Evolutionary conservation across 2,797 vertebrate genomes (phyloP).

Genomic region (Anomalospiza imberbis): DNA sequence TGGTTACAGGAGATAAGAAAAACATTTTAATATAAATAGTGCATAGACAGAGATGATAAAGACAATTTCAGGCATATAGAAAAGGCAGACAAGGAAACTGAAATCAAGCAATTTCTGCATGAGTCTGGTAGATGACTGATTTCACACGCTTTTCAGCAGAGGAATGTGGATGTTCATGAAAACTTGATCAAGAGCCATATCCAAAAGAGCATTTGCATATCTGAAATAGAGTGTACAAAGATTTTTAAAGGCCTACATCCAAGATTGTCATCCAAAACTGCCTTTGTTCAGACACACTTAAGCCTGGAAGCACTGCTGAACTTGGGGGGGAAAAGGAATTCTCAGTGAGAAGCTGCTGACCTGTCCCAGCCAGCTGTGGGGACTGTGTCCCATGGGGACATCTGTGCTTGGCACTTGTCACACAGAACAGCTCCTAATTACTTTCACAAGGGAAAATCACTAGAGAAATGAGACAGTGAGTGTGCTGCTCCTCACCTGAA

Average conservation of each 20-base stretch:
- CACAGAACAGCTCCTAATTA: not conserved
- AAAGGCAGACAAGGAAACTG: conserved; percentile 34
- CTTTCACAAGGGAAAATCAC: not conserved
- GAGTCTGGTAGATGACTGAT: conserved; percentile 54
- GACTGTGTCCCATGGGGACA: not conserved
- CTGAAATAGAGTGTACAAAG: conserved; percentile 44
- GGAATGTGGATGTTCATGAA: conserved; percentile 51
- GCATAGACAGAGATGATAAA: conserved; percentile 47
- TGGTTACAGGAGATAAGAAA: conserved; percentile 53
- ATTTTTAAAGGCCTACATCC: conserved; percentile 53
- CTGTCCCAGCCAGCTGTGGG: not conserved
- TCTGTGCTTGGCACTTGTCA: not conserved
- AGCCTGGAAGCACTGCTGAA: not conserved
- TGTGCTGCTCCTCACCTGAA: not conserved
- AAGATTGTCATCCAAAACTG: conserved; percentile 34
- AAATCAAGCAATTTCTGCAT: conserved; percentile 47
- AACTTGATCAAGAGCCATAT: conserved; percentile 58
- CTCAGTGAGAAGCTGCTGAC: not conserved
- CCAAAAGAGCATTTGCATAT: conserved; percentile 57
- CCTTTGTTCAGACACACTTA: conserved; percentile 15
- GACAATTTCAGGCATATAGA: conserved; percentile 41
- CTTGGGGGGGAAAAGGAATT: not conserved
- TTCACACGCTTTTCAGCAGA: conserved; percentile 44
- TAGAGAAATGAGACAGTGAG: fast-evolving
- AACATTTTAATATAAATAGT: conserved; percentile 49